Percentiles rank a stretch among this genome's conserved stretches.
Evolutionary conservation across 2,888 invertebrate species (phyloP).

Genomic region (Nymphalis c-album): DNA sequence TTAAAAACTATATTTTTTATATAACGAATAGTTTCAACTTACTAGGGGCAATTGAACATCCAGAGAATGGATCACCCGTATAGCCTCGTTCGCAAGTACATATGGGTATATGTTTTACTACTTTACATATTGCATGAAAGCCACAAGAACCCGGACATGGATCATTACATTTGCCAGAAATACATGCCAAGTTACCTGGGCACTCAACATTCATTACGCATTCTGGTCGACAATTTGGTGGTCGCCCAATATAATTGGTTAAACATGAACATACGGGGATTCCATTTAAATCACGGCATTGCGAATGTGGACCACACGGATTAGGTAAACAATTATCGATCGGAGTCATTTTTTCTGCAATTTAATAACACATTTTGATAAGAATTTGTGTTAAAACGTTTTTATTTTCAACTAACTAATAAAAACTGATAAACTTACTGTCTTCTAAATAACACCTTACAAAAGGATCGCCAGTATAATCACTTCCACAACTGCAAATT

Average conservation of each 20-base stretch:
- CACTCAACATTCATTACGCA: conserved; percentile 88
- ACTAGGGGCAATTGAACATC: conserved; percentile 84
- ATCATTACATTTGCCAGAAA: conserved; percentile 86
- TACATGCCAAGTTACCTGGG: conserved; percentile 86
- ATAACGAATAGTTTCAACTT: conserved; percentile 56
- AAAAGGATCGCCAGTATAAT: conserved; percentile 89
- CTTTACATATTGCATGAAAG: conserved; percentile 85
- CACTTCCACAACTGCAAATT: conserved; percentile 86
- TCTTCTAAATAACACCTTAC: conserved; percentile 84
- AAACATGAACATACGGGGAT: conserved; percentile 89
- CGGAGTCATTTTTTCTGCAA: conserved; percentile 69
- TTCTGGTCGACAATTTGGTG: conserved; percentile 89
- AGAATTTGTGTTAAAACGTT: conserved; percentile 17
- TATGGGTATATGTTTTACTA: conserved; percentile 86
- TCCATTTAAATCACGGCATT: conserved; percentile 85
- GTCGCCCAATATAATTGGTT: conserved; percentile 87
- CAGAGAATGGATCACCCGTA: conserved; percentile 90
- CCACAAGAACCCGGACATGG: conserved; percentile 90
- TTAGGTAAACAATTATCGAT: conserved; percentile 85
- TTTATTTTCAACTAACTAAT: conserved; percentile 17
- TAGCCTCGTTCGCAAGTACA: conserved; percentile 86
- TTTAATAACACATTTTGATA: conserved; percentile 33
- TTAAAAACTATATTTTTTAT: no score
- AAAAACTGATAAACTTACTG: conserved; percentile 76
- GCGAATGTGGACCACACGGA: conserved; percentile 89